phyloP scores from a whole-genome alignment of 2,113 vertebrate genomes.

The Gavialis gangeticus region DNA sequence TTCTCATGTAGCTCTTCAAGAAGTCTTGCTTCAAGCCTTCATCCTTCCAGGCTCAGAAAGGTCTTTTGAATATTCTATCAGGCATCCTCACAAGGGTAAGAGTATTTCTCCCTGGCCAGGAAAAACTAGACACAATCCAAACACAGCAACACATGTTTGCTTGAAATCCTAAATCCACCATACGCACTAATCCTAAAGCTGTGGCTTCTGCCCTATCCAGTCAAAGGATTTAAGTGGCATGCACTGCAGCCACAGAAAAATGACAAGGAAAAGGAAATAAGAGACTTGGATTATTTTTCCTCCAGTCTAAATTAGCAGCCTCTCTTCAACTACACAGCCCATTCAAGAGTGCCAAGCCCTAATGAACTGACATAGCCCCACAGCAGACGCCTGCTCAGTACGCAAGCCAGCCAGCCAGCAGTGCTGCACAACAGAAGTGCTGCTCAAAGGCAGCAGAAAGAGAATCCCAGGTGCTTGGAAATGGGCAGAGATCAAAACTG shows the following conservation, averaged over 20 bases:
- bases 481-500: neutral
- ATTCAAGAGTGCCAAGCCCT: neutral
- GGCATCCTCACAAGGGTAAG: neutral
- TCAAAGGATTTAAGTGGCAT: constrained; percentile 81
- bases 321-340: neutral
- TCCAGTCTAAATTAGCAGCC: neutral
- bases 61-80: neutral
- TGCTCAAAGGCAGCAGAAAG: neutral
- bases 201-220: constrained; percentile 71
- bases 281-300: neutral
- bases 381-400: neutral
- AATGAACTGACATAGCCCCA: neutral
- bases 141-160: constrained; percentile 76
- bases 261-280: neutral
- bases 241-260: neutral
- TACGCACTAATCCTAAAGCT: constrained; percentile 84
- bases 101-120: constrained; percentile 9
- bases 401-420: neutral
- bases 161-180: constrained; percentile 87
- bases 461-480: neutral
- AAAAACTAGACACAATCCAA: neutral
- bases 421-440: neutral
- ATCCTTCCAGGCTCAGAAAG: neutral
- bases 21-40: neutral
- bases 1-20: neutral